phyloP scores from a whole-genome alignment of 1,140 invertebrate genomes.

The Drosophila elegans region DNA sequence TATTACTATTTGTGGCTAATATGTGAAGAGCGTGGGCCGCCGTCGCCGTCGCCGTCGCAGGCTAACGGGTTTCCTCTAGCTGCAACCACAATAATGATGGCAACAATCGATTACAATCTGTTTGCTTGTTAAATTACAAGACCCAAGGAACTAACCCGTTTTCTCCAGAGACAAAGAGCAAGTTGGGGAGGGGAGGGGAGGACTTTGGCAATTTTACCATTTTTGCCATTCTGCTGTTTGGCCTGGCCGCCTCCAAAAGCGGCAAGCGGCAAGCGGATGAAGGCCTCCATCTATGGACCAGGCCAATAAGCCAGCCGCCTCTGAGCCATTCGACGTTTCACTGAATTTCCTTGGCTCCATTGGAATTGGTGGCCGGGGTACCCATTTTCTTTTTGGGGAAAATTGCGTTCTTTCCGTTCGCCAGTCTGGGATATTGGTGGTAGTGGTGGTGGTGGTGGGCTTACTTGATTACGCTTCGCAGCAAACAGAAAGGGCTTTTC shows the following conservation, averaged over 20 bases:
- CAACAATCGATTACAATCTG: constrained; percentile 79
- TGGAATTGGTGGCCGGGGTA: constrained; percentile 9
- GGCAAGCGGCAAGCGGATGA: constrained; percentile 35
- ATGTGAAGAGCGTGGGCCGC: constrained; percentile 64
- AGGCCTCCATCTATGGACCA: constrained; percentile 46
- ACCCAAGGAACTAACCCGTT: constrained; percentile 67
- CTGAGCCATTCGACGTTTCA: constrained; percentile 30
- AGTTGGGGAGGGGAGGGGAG: neutral
- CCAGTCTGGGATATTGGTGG: neutral
- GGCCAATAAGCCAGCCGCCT: constrained; percentile 32
- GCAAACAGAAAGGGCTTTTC: constrained; percentile 15
- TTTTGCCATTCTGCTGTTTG: constrained; percentile 55
- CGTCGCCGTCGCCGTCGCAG: constrained; percentile 4
- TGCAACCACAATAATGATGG: constrained; percentile 37
- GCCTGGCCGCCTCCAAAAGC: constrained; percentile 28
- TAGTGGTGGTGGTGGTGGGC: neutral
- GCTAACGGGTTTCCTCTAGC: constrained; percentile 40
- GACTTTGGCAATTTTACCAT: constrained; percentile 66
- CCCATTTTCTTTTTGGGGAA: constrained; percentile 53
- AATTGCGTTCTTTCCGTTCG: constrained; percentile 44
- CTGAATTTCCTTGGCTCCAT: constrained; percentile 6
- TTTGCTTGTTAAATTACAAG: constrained; percentile 79
- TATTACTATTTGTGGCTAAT: constrained; percentile 74
- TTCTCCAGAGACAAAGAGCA: constrained; percentile 9
- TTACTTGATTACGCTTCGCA: constrained; percentile 45